Percentiles rank a stretch among this genome's conserved stretches.
These are phyloP conservation scores for Drosophila incognita DNA, from an alignment of 2,888 invertebrate genomes.

Conservation along the genomic window DNA sequence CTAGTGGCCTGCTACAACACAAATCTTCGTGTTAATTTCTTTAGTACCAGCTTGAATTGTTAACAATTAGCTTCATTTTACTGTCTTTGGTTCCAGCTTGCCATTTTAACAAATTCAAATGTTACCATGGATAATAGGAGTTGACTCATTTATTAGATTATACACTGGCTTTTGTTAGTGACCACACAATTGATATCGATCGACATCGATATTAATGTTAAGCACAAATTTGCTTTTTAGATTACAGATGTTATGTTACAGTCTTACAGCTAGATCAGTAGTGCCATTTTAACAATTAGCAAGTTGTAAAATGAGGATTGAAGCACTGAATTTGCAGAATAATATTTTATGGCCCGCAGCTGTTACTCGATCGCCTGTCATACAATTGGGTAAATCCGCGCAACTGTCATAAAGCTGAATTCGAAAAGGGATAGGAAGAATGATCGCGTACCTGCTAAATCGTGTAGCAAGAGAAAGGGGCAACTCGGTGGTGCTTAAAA, in stretches of 20 bases:
- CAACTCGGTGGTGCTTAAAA: constrained; percentile 11
- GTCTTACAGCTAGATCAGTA: too few relatives aligned
- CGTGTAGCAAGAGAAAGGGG: background rate
- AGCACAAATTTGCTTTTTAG: too few relatives aligned
- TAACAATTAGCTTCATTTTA: background rate
- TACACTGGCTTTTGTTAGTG: too few relatives aligned
- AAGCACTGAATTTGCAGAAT: background rate
- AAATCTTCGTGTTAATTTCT: background rate
- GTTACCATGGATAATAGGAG: too few relatives aligned
- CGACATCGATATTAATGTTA: too few relatives aligned
- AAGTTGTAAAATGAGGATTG: background rate
- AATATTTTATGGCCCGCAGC: constrained; percentile 33
- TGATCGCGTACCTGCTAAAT: constrained; percentile 25
- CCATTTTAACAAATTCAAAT: too few relatives aligned
- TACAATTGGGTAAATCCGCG: constrained; percentile 28
- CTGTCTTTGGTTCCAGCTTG: too few relatives aligned
- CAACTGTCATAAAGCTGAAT: constrained; percentile 3
- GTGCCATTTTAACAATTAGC: background rate
- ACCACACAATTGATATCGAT: too few relatives aligned
- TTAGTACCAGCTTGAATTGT: background rate
- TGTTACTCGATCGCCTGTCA: background rate
- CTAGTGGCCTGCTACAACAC: too few relatives aligned
- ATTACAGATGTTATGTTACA: too few relatives aligned
- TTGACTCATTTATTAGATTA: too few relatives aligned
- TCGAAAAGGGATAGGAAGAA: background rate